These are phyloP conservation scores for Magallana gigas DNA, from an alignment of 1,140 invertebrate species.

Conservation along the genomic window DNA sequence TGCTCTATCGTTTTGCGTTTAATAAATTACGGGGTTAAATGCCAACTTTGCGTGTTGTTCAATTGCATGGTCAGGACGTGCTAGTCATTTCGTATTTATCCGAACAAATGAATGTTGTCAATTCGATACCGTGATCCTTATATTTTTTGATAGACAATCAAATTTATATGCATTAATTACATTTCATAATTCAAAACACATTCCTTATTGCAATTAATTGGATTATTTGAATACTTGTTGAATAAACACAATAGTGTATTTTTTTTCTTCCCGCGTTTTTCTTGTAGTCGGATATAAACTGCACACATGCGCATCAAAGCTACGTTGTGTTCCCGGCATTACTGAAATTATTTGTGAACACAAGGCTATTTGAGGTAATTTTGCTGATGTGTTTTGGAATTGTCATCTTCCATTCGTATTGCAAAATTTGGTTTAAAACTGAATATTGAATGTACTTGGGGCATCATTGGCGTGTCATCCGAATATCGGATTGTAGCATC, in stretches of 20 bases:
- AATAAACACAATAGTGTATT: not conserved
- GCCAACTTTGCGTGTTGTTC: too few species aligned
- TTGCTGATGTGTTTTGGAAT: not conserved
- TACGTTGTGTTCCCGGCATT: slow-evolving; percentile 31
- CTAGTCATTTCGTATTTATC: not conserved
- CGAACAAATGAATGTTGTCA: not conserved
- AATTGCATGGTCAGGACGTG: too few species aligned
- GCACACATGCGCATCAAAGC: not conserved
- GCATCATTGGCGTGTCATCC: not conserved
- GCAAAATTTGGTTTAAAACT: not conserved
- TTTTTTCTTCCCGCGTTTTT: not conserved
- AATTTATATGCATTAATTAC: not conserved
- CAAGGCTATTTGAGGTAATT: not conserved
- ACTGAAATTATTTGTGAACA: slow-evolving; percentile 3
- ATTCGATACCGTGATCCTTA: not conserved
- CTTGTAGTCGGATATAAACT: not conserved
- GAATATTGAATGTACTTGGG: not conserved
- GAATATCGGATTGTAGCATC: not conserved
- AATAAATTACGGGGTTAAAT: too few species aligned
- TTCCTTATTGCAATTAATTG: too few species aligned
- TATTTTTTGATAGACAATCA: not conserved
- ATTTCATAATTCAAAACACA: too few species aligned
- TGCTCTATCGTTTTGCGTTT: too few species aligned
- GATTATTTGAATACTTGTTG: too few species aligned
- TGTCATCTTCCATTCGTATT: not conserved